phyloP scores from a whole-genome alignment of 2,888 invertebrate genomes.

The Yponomeuta sedellus region DNA sequence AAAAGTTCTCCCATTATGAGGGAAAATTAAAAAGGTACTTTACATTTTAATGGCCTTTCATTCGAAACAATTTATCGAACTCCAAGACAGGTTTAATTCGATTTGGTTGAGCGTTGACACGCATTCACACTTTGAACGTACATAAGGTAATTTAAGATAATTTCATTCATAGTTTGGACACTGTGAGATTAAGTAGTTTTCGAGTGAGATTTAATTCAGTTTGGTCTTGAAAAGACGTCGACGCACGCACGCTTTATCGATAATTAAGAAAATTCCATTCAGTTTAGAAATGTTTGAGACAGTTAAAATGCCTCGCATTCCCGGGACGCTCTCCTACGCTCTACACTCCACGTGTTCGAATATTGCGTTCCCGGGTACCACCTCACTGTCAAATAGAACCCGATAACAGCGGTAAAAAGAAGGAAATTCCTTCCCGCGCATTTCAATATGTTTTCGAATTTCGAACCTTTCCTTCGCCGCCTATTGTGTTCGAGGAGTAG shows the following conservation, averaged over 20 bases:
- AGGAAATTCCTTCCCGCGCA: conserved; percentile 47
- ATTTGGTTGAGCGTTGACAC: background rate
- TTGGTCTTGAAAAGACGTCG: background rate
- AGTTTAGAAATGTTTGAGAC: background rate
- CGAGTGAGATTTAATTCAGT: background rate
- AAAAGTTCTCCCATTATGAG: background rate
- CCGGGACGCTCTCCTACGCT: background rate
- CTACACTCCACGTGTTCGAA: conserved; percentile 15
- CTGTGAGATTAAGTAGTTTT: too few species aligned
- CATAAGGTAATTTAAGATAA: background rate
- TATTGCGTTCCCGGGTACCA: conserved; percentile 19
- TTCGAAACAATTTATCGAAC: background rate
- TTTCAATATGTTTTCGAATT: conserved; percentile 37
- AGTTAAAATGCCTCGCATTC: conserved; percentile 7
- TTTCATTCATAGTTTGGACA: too few species aligned
- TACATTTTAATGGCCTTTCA: background rate
- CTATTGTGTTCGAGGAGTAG: conserved; percentile 28
- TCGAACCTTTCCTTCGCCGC: conserved; percentile 22
- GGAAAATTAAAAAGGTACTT: background rate
- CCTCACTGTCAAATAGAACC: conserved; percentile 23
- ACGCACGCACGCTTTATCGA: background rate
- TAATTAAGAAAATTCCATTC: conserved; percentile 14
- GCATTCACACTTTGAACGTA: background rate
- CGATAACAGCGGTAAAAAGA: conserved; percentile 45
- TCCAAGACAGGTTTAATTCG: background rate